These are phyloP conservation scores for Disparrhopalites patrizii DNA, from an alignment of 2,888 invertebrate genomes.

Conservation along the genomic window DNA sequence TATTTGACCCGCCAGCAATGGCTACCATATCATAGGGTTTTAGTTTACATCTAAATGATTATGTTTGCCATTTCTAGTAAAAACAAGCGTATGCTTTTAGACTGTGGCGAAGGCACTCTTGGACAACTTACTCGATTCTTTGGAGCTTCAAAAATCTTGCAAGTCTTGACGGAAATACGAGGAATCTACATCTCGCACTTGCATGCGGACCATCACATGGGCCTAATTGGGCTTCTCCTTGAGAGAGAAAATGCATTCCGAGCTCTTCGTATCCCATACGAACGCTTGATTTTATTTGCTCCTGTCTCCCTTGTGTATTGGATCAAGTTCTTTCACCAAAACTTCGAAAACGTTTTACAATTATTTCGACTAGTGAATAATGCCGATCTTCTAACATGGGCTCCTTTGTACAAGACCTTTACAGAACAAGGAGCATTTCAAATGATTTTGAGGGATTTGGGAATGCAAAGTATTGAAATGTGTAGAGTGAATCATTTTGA, in stretches of 20 bases:
- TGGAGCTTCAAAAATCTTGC: slow-evolving; percentile 63
- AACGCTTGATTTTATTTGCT: slow-evolving; percentile 63
- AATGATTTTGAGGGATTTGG: too few relatives aligned
- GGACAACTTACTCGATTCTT: slow-evolving; percentile 81
- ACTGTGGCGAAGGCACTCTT: slow-evolving; percentile 93
- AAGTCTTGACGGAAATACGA: slow-evolving; percentile 61
- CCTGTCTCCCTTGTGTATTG: slow-evolving; percentile 72
- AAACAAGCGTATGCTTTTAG: slow-evolving; percentile 69
- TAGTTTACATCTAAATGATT: background rate
- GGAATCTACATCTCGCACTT: slow-evolving; percentile 88
- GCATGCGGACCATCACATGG: slow-evolving; percentile 96
- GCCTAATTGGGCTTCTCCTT: slow-evolving; percentile 69
- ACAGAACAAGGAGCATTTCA: background rate
- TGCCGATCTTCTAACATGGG: slow-evolving; percentile 62
- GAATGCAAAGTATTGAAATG: slow-evolving; percentile 57
- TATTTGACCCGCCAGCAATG: background rate
- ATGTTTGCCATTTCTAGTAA: slow-evolving; percentile 53
- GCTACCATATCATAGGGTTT: background rate
- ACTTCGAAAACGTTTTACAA: slow-evolving; percentile 64
- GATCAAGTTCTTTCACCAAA: slow-evolving; percentile 67
- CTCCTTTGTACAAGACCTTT: too few relatives aligned
- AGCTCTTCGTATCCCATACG: slow-evolving; percentile 47
- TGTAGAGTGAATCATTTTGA: slow-evolving; percentile 75
- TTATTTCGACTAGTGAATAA: slow-evolving; percentile 65
- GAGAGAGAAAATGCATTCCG: slow-evolving; percentile 59